These are phyloP conservation scores for Rhineura floridana DNA, from an alignment of 2,113 vertebrate genomes.

Conservation along the genomic window DNA sequence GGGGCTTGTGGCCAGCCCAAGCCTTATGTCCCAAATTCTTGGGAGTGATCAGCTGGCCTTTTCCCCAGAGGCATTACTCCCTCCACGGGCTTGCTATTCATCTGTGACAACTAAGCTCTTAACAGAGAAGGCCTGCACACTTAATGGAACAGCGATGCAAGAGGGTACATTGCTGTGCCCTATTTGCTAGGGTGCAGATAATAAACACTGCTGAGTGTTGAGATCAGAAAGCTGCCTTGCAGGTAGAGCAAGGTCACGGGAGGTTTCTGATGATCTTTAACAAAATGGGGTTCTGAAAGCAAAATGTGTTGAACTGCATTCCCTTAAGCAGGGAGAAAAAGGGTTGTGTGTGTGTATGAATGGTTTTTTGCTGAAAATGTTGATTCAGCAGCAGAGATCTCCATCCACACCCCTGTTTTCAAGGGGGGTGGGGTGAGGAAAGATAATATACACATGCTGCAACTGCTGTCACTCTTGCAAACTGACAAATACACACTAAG, in stretches of 20 bases:
- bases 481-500: too few species aligned
- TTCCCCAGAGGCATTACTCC: neutral
- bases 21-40: neutral
- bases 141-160: neutral
- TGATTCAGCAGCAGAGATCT: neutral
- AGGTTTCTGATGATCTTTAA: neutral
- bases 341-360: too few species aligned
- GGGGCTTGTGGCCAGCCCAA: neutral
- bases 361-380: neutral
- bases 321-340: too few species aligned
- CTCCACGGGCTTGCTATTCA: neutral
- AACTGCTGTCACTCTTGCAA: too few species aligned
- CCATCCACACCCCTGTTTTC: neutral
- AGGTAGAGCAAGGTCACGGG: neutral
- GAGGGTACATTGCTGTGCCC: neutral
- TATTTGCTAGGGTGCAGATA: neutral
- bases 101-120: neutral
- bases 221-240: neutral
- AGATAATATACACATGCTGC: too few species aligned
- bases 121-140: neutral
- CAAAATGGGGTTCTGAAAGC: neutral
- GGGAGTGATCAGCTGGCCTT: neutral
- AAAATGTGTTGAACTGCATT: neutral
- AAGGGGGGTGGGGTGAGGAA: too few species aligned
- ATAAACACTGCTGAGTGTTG: neutral